Evolutionary conservation across 1,140 invertebrate species (phyloP), one percentile per base, ranked within the genome.

Genomic region (Temnothorax nylanderi): DNA sequence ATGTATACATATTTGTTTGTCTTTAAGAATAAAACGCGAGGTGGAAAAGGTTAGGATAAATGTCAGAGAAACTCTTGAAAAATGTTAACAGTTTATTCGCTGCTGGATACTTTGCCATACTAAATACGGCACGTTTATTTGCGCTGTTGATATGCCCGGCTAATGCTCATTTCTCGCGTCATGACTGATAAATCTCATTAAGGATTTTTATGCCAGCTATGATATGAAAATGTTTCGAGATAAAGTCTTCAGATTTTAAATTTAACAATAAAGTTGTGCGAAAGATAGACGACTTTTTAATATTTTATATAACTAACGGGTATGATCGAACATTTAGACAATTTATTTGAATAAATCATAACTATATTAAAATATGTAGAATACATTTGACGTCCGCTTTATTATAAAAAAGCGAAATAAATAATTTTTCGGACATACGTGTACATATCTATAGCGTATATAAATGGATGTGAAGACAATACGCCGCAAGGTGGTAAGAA

Each of bases 11-110:
- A 41, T 72, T 11, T 11, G 18, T 71, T 54, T 44, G 37, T 44
- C 37, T 56, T 44, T 71, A 44, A 44, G 18, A 58, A 72, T n/a
- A 58, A 72, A 72, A 58, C 21, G 21, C 21, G 10, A 1, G 2
- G 37, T 16, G 41, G 8, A 37, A 62, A 81, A 49, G 16, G 62
- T 8, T 8, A 44, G 11, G 8, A 21, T 11, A 56, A 71, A 21
- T 64, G 37, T 49, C 26, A 64, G 58, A 41, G 37, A 21, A 58
- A 58, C 11, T 54, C 51, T 71, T 72, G 78, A 82, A 72, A 72
- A 72, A 82, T 82, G 51, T 72, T 72, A 37, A 72, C 51, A 58
- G 69, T 82, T 72, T 71, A 81, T 64, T 81, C 37, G 49, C 49
- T 71, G 49, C 65, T 37, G 26, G 21, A 56, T 82, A 82, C 11